Base-by-base conservation (phyloP, 2,797 vertebrate species). In the Sebastes iracundus region DNA sequence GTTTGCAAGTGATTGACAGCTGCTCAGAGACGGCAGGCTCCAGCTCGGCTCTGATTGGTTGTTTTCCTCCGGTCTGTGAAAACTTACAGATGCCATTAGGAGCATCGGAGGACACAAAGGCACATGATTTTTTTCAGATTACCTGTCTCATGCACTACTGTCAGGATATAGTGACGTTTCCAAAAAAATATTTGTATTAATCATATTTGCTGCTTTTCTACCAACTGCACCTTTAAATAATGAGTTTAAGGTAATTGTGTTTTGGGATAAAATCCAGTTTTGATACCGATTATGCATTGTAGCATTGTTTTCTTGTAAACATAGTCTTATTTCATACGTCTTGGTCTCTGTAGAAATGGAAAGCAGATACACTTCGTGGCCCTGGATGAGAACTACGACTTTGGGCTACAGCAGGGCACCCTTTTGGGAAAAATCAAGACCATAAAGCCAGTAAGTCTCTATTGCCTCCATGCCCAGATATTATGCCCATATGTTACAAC, bases 351-450 rank as follows among this genome's bases (percentile, higher is more conserved):
- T 56, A 96, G 95, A 77, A 55, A 90, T 25, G 91, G 85, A 64
- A 3, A 33, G 22, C 93, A 93, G 65, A 83, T 91, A 4, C 88
- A 83, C 30, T 93, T 92, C 56, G 7, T 95, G 56, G 87, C 38
- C 22, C 0, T 86, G 55, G 65, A 93, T 52, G 87, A 92, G 71
- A 82, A 94, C 73, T 95, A 92, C 55, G 33, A 92, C 75, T 95
- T 95, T 90, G 90, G 94, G 4, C 14, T 88, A 3, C 95, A 96
- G 83, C 67, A 94, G 68, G 10, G 22, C 3, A 20, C 53, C n/a
- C 87, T 14, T 78, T 74, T 95, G 67, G 95, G 95, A 69, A 90
- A 70, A 59, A 84, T 92, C 66, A 94, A 92, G 82, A 93, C 91
- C 23, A 75, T 96, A 70, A 84, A 94, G 25, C 58, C 35, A 66